phyloP scores from a whole-genome alignment of 2,113 vertebrate genomes.

The Fregetta grallaria region DNA sequence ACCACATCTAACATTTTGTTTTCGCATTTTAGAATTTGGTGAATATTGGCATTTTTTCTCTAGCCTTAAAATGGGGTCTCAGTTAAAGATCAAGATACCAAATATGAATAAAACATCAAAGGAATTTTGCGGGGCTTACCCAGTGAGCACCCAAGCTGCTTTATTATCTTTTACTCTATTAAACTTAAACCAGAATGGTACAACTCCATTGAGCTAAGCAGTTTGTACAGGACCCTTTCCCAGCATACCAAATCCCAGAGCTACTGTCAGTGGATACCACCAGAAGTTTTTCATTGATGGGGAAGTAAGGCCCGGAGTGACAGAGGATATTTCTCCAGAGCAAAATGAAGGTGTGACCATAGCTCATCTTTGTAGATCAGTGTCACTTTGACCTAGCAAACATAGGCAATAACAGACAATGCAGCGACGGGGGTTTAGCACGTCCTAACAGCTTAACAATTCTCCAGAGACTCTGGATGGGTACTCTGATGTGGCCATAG shows the following conservation, averaged over 20 bases:
- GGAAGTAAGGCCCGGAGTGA: background rate
- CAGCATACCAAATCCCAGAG: background rate
- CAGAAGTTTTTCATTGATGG: background rate
- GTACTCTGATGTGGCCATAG: background rate
- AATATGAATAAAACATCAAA: background rate
- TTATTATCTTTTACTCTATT: background rate
- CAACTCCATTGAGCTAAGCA: background rate
- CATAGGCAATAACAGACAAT: background rate
- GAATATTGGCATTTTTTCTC: background rate
- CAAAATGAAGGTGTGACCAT: background rate
- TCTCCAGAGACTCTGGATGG: background rate
- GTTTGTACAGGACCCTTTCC: background rate
- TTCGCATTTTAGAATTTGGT: background rate
- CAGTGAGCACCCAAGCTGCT: background rate
- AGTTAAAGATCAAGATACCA: background rate
- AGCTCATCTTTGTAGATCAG: background rate
- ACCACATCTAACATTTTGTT: background rate
- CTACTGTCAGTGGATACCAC: background rate
- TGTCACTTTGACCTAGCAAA: slow-evolving; percentile 45
- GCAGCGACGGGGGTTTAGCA: background rate
- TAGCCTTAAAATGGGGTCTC: background rate
- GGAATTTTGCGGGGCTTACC: background rate
- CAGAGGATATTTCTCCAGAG: background rate
- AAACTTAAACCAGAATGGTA: background rate
- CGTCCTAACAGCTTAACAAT: background rate